Evolutionary conservation across 2,888 invertebrate genomes (phyloP).

Genomic region (Dicyrtoma fusca): DNA sequence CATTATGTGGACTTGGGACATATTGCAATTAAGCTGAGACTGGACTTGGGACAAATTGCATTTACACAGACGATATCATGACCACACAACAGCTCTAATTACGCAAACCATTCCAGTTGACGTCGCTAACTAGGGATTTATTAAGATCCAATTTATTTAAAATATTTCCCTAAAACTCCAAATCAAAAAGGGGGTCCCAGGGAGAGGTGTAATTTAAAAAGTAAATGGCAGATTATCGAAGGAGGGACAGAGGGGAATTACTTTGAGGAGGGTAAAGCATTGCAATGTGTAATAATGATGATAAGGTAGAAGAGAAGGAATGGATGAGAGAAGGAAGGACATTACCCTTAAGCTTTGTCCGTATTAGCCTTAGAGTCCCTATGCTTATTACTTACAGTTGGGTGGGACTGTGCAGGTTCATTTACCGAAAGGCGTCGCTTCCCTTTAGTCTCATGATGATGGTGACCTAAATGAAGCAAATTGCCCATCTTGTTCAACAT

Average conservation of each 20-base stretch:
- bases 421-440: slow-evolving; percentile 34
- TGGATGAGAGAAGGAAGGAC: background rate
- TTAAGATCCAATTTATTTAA: no score
- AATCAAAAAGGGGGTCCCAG: background rate
- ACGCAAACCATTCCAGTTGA: background rate
- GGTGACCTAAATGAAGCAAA: slow-evolving; percentile 49
- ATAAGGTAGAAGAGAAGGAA: background rate
- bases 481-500: slow-evolving; percentile 55
- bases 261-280: background rate
- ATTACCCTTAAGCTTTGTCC: background rate
- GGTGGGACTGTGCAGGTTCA: slow-evolving; percentile 28
- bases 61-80: no score
- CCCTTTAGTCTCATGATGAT: slow-evolving; percentile 18
- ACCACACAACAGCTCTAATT: background rate
- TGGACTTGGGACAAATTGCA: no score
- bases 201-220: background rate
- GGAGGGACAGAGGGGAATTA: background rate
- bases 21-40: background rate
- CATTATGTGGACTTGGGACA: no score
- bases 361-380: background rate
- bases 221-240: background rate
- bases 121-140: no score
- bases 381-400: slow-evolving; percentile 18
- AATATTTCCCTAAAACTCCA: no score
- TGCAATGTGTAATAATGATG: background rate